Conservation (phyloP, 1,140 invertebrate genomes). For the Nilaparvata lugens region DNA sequence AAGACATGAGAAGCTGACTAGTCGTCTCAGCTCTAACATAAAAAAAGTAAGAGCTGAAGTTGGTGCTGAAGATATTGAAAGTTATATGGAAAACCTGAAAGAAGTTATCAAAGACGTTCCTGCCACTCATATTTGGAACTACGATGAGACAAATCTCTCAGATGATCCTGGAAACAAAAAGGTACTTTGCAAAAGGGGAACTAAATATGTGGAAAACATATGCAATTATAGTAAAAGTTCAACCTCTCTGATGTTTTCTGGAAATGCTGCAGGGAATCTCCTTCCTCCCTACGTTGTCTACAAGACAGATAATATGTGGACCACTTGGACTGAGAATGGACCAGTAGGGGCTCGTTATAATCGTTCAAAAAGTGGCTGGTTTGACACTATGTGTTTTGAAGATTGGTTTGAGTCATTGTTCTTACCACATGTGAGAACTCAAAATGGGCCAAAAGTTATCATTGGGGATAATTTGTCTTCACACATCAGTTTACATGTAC, state of each 20-base stretch:
- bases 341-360: conserved; percentile 29
- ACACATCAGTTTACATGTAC: conserved; percentile 25
- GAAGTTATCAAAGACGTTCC: conserved; percentile 23
- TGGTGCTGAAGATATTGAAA: conserved; percentile 23
- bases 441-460: conserved; percentile 29
- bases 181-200: conserved; percentile 13
- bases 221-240: conserved; percentile 15
- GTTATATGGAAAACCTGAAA: conserved; percentile 21
- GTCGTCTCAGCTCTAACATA: conserved; percentile 25
- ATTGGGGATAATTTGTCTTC: conserved; percentile 35
- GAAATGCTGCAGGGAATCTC: conserved; percentile 12
- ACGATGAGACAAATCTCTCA: conserved; percentile 36
- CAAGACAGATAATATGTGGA: conserved; percentile 32
- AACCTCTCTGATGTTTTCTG: conserved; percentile 22
- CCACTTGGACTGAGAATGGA: conserved; percentile 31
- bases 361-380: conserved; percentile 29
- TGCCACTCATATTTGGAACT: conserved; percentile 33
- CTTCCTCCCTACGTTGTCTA: conserved; percentile 34
- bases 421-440: conserved; percentile 26
- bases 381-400: conserved; percentile 31
- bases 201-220: conserved; percentile 18
- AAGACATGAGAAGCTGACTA: conserved; percentile 15
- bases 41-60: conserved; percentile 16
- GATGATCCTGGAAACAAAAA: conserved; percentile 32
- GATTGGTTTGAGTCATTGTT: conserved; percentile 29